Evolutionary conservation across 2,888 invertebrate genomes (phyloP), one percentile per base, ranked within the genome.

Genomic region (Drosophila conformis): DNA sequence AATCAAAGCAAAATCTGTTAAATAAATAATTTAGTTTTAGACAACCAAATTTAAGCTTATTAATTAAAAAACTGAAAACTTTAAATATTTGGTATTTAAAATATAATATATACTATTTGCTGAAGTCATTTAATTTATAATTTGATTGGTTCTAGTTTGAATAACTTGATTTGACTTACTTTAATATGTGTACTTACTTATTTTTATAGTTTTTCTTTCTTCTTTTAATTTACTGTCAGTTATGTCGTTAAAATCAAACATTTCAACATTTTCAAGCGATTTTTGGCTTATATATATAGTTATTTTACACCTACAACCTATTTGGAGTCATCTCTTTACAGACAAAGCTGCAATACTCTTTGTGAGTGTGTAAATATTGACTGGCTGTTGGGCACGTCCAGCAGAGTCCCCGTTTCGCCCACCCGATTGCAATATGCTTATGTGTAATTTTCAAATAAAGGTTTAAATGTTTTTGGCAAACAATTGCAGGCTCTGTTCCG

Each of bases 401-500:
- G 59, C 25, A 27, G 27, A 56, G 59, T 48, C 29, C 31, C 21
- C 8, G 33, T 40, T n/a, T 18, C 4, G 11, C 27, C 35, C 33
- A 36, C 6, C 25, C 53, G 35, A 65, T 76, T 71, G 53, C 83
- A 78, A 90, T 90, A 85, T 90, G 89, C 80, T 85, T 88, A 81
- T 86, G 87, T 86, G 89, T 83, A 90, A 86, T 86, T 86, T 86
- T 83, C 83, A 86, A 86, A 86, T 86, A 90, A 88, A 76, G 89
- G 87, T 68, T 76, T 86, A 88, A 86, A 86, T 86, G 84, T 88
- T 90, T 86, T 88, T 86, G 86, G 90, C 86, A 90, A 86, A 90
- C 86, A 90, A 90, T 86, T 75, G 84, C 69, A 73, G 71, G 11
- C 46, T 21, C 33, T 70, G 61, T 53, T 69, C 61, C 38, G 52